phyloP scores from a whole-genome alignment of 2,797 vertebrate genomes.

The Pachyuromys duprasi region DNA sequence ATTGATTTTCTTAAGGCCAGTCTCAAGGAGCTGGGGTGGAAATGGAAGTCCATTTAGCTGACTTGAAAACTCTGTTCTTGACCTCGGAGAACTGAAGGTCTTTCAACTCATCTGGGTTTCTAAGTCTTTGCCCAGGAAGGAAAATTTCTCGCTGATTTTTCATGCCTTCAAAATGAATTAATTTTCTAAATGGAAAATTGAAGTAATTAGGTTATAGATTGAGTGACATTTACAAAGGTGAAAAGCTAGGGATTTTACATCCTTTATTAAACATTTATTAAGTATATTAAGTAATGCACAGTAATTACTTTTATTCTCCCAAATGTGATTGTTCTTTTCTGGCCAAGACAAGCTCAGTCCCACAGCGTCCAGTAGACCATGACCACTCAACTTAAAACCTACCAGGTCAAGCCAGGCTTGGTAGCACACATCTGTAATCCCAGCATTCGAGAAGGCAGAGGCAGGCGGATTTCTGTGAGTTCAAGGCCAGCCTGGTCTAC shows the following conservation, averaged over 20 bases:
- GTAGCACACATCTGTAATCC: too few species aligned
- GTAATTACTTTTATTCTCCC: constrained; percentile 81
- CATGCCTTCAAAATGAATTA: constrained; percentile 80
- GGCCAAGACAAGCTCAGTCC: constrained; percentile 49
- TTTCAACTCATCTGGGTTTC: constrained; percentile 17
- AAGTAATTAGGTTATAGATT: constrained; percentile 84
- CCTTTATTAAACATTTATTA: constrained; percentile 80
- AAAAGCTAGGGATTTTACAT: constrained; percentile 79
- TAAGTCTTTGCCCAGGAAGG: constrained; percentile 64
- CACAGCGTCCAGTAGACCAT: constrained; percentile 33
- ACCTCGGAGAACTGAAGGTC: constrained; percentile 35
- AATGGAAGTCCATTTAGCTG: constrained; percentile 33
- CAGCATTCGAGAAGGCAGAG: too few species aligned
- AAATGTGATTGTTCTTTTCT: constrained; percentile 80
- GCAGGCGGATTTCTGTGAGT: too few species aligned
- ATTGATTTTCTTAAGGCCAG: constrained; percentile 61
- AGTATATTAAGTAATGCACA: constrained; percentile 79
- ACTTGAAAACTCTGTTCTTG: constrained; percentile 52
- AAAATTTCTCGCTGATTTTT: constrained; percentile 73
- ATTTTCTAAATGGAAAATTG: constrained; percentile 84
- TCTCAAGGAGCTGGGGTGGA: not conserved
- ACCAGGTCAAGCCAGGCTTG: too few species aligned
- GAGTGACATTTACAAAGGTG: constrained; percentile 85
- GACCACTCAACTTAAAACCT: not conserved
- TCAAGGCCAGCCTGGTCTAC: too few species aligned